Percentiles rank a stretch among this genome's conserved stretches.
These are phyloP conservation scores for Apogon hyalosoma DNA, from an alignment of 2,797 vertebrate species.

Conservation along the genomic window DNA sequence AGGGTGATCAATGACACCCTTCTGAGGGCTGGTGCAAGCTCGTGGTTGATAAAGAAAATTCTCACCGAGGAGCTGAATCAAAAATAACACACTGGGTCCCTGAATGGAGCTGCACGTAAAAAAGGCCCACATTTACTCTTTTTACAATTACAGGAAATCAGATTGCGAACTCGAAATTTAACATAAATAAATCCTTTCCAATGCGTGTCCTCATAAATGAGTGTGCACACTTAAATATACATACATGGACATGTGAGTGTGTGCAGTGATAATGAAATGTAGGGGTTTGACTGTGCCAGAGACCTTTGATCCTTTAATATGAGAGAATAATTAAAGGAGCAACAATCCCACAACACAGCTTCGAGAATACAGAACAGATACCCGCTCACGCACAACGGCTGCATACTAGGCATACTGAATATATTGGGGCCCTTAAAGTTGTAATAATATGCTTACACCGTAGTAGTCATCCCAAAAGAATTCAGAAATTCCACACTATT, in stretches of 20 bases:
- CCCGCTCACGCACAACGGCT: conserved; percentile 50
- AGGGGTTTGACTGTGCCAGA: conserved; percentile 73
- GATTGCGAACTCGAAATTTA: conserved; percentile 36
- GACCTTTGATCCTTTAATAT: conserved; percentile 88
- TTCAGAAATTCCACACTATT: conserved; percentile 4
- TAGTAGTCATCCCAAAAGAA: conserved; percentile 23
- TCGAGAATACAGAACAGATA: conserved; percentile 81
- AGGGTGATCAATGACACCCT: conserved; percentile 60
- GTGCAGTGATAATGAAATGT: conserved; percentile 73
- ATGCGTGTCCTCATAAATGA: conserved; percentile 25
- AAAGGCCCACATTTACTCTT: conserved; percentile 39
- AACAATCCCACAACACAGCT: conserved; percentile 80
- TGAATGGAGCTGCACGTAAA: conserved; percentile 34
- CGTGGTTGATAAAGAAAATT: conserved; percentile 50
- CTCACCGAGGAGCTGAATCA: conserved; percentile 36
- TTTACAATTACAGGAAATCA: conserved; percentile 54
- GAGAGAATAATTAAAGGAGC: conserved; percentile 88
- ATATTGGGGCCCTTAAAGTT: conserved; percentile 54
- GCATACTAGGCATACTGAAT: conserved; percentile 60
- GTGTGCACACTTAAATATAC: conserved; percentile 6
- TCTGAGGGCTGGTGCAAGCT: conserved; percentile 54
- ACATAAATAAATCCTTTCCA: conserved; percentile 40
- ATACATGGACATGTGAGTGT: conserved; percentile 10
- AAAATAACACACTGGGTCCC: conserved; percentile 46
- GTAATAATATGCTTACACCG: conserved; percentile 45